phyloP scores from a whole-genome alignment of 1,140 invertebrate genomes.

The Parasteatoda tepidariorum region DNA sequence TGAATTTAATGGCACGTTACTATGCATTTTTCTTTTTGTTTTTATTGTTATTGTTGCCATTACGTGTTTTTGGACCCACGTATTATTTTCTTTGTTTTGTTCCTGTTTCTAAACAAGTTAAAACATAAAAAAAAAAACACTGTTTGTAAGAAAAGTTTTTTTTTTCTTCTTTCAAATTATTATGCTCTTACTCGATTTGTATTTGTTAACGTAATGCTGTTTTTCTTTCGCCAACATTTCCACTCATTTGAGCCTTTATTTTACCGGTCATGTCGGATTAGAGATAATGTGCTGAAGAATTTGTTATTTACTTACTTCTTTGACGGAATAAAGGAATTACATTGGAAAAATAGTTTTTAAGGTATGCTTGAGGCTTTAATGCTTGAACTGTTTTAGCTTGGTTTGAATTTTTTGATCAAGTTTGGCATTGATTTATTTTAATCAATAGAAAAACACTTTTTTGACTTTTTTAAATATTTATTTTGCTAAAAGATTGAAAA shows the following conservation, averaged over 20 bases:
- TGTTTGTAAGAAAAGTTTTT: conserved; percentile 2
- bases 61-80: background rate
- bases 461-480: too few species aligned
- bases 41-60: conserved; percentile 32
- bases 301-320: background rate
- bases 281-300: background rate
- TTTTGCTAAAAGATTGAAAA: too few species aligned
- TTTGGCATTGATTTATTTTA: too few species aligned
- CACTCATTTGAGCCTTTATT: background rate
- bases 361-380: too few species aligned
- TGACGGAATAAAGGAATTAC: too few species aligned
- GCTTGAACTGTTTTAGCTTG: too few species aligned
- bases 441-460: too few species aligned
- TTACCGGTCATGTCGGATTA: background rate
- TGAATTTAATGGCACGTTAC: conserved; percentile 56
- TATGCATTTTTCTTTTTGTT: conserved; percentile 32
- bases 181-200: background rate
- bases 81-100: conserved; percentile 6
- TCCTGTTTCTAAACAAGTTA: background rate
- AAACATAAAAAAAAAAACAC: background rate
- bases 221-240: background rate
- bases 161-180: too few species aligned
- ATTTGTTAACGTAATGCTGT: background rate
- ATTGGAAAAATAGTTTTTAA: too few species aligned
- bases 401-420: too few species aligned